Evolutionary conservation across 2,797 vertebrate genomes (phyloP), one percentile per base, ranked within the genome.

Genomic region (Peromyscus attwateri): DNA sequence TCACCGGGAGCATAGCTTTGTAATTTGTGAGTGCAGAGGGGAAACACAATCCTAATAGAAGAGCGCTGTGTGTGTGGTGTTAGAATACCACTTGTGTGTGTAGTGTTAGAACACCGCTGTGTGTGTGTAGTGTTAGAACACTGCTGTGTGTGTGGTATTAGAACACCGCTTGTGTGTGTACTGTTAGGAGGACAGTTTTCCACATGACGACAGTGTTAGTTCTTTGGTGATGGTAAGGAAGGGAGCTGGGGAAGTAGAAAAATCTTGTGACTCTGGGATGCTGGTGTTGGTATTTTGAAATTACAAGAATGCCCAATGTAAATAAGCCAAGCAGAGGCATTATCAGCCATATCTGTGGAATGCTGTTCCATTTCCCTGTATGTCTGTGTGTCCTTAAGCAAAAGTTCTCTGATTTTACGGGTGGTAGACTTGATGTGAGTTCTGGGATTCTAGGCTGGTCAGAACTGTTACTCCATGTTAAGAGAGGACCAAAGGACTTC

Each of bases 1-100:
- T 98, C 98, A 98, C 96, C 97, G 64, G 84, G 80, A 88, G 97
- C 96, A 95, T 95, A 97, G 97, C 84, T 98, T 97, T 96, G 96
- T 97, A 96, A 97, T 98, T 97, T 97, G 96, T 98, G 97, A 97
- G 98, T 89, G 71, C 76, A 68, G 64, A 71, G 82, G 92, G 87
- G 98, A 98, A 97, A 95, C 71, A 92, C 97, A 97, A 75, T 92
- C 90, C 83, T 95, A 29, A 97, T 98, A 64, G 14, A 91, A 97
- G 97, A 52, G 13, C 0, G 52, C 13, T 49, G 11, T 49, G 49
- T 49, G 49, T 52, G 49, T 13, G 12, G 11, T 52, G 49, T 52
- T 98, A 68, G 13, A 91, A 97, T 97, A 93, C 97, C 57, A 64
- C 85, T 68, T 68, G 55, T 76, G 93, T 62, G 52, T 52, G 52